These are phyloP conservation scores for Drosophila lacteicornis DNA, from an alignment of 1,140 invertebrate genomes.

Conservation along the genomic window DNA sequence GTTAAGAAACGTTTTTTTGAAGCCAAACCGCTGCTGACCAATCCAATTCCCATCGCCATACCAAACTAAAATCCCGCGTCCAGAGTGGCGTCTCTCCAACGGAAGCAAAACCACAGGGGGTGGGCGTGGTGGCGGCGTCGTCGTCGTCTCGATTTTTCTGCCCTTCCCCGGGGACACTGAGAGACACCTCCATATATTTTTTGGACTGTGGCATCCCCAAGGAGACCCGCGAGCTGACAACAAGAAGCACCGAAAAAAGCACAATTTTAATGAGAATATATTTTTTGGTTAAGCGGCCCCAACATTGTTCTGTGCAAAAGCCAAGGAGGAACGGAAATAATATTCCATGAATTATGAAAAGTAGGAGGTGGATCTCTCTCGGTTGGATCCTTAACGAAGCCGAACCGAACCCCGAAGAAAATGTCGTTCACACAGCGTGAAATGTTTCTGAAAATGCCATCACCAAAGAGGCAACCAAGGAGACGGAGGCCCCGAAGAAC, in stretches of 20 bases:
- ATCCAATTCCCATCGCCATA: conserved; percentile 39
- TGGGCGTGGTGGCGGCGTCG: conserved; percentile 67
- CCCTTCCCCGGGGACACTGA: neutral
- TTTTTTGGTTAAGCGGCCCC: conserved; percentile 66
- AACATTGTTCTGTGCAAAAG: conserved; percentile 62
- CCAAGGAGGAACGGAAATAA: conserved; percentile 52
- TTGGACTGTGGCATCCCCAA: conserved; percentile 12
- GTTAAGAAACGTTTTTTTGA: conserved; percentile 50
- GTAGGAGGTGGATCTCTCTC: conserved; percentile 44
- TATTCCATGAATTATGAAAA: conserved; percentile 83
- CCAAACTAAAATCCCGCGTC: conserved; percentile 14
- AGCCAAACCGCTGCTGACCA: conserved; percentile 31
- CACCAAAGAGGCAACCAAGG: conserved; percentile 23
- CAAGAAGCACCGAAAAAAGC: conserved; percentile 77
- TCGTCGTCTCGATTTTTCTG: conserved; percentile 13
- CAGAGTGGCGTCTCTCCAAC: conserved; percentile 81
- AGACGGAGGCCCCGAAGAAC: conserved; percentile 18
- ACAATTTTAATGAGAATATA: conserved; percentile 84
- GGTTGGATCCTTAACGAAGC: conserved; percentile 52
- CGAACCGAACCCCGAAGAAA: conserved; percentile 52
- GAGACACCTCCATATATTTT: conserved; percentile 52
- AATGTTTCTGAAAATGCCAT: conserved; percentile 60
- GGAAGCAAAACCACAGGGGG: conserved; percentile 82
- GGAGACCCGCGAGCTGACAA: conserved; percentile 47
- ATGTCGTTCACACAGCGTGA: conserved; percentile 84